Evolutionary conservation across 1,140 invertebrate species (phyloP).

Genomic region (Neuroterus valhalla): DNA sequence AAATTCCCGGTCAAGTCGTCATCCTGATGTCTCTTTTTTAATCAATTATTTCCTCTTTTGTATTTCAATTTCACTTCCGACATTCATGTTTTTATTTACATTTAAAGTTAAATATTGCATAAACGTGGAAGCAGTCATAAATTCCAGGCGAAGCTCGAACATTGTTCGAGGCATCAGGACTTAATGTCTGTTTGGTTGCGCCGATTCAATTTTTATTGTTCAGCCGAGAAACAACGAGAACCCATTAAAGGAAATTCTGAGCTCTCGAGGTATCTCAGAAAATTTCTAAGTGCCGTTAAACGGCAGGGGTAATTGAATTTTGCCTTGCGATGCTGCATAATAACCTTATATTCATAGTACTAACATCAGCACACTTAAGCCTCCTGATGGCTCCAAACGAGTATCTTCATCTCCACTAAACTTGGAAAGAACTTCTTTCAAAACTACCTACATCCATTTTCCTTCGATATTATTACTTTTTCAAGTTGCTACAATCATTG

Average conservation of each 20-base stretch:
- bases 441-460: not conserved
- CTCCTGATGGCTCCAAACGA: not conserved
- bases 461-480: not conserved
- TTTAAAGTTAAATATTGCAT: not conserved
- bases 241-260: constrained; percentile 29
- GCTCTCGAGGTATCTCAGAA: constrained; percentile 16
- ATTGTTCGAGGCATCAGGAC: constrained; percentile 10
- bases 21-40: too few relatives aligned
- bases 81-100: not conserved
- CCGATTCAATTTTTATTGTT: constrained; percentile 28
- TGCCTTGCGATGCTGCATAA: constrained; percentile 10
- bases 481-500: too few relatives aligned
- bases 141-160: not conserved
- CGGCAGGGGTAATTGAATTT: constrained; percentile 20
- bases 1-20: too few relatives aligned
- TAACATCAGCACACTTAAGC: not conserved
- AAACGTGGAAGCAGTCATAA: not conserved
- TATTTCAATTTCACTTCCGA: too few relatives aligned
- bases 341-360: constrained; percentile 6
- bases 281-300: constrained; percentile 26
- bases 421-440: not conserved
- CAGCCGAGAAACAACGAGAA: constrained; percentile 19
- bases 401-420: constrained; percentile 20
- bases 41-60: too few relatives aligned
- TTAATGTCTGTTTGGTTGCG: constrained; percentile 19